These are phyloP conservation scores for Drosophila azteca DNA, from an alignment of 1,140 invertebrate species.

Conservation along the genomic window DNA sequence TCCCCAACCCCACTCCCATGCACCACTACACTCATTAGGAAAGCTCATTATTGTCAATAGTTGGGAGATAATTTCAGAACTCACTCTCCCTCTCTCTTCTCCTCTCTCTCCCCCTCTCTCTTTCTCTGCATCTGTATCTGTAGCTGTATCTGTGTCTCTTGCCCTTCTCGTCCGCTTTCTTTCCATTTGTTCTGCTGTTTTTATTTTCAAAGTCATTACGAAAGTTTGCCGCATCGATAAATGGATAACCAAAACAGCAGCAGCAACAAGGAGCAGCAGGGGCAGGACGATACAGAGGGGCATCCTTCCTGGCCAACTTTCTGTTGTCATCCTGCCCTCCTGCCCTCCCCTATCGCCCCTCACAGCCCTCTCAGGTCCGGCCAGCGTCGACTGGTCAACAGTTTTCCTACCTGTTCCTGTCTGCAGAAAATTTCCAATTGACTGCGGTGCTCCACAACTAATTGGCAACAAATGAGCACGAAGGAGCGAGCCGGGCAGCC, in stretches of 20 bases:
- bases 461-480: constrained; percentile 81
- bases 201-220: constrained; percentile 82
- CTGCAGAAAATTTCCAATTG: constrained; percentile 74
- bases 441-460: constrained; percentile 78
- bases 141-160: too few relatives aligned
- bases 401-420: constrained; percentile 29
- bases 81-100: constrained; percentile 19
- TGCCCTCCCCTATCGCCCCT: background rate
- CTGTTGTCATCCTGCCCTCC: constrained; percentile 33
- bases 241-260: constrained; percentile 79
- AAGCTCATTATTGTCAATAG: constrained; percentile 82
- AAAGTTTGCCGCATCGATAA: constrained; percentile 80
- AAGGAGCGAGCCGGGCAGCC: constrained; percentile 8
- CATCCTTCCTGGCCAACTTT: constrained; percentile 40
- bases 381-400: constrained; percentile 7
- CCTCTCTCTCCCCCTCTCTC: constrained; percentile 5
- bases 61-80: constrained; percentile 60
- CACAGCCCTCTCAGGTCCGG: too few relatives aligned
- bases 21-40: constrained; percentile 69
- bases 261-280: constrained; percentile 23
- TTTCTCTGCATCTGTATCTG: constrained; percentile 1
- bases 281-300: background rate
- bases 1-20: constrained; percentile 13
- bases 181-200: constrained; percentile 59
- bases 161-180: constrained; percentile 4